Percentiles rank a stretch among this genome's conserved stretches.
Conservation (phyloP, 2,797 vertebrate species). For the Clamator glandarius region DNA sequence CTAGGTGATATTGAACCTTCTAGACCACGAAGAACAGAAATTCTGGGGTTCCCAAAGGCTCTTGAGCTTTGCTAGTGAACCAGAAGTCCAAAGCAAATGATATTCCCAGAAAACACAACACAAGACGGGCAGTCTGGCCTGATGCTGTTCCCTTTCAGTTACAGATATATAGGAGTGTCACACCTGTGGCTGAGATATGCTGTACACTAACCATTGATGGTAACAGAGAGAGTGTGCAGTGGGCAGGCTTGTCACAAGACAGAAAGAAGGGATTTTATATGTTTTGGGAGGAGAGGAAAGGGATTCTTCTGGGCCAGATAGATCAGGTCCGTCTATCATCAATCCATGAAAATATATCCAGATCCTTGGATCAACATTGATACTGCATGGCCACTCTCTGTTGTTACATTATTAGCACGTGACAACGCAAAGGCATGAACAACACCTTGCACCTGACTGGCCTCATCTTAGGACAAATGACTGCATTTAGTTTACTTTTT, state of each 20-base stretch:
- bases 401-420: not conserved
- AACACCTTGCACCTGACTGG: not conserved
- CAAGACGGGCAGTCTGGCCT: not conserved
- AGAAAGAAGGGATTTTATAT: not conserved
- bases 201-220: not conserved
- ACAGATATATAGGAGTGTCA: not conserved
- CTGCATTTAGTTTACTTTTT: not conserved
- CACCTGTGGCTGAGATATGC: not conserved
- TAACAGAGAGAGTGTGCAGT: accelerated
- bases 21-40: not conserved
- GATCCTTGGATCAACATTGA: not conserved
- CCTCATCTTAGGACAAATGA: not conserved
- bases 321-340: not conserved
- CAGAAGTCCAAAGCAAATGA: accelerated
- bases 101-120: not conserved
- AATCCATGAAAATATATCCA: not conserved
- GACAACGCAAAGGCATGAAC: not conserved
- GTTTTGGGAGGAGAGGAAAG: not conserved
- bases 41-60: not conserved
- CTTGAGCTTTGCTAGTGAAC: not conserved
- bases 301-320: not conserved
- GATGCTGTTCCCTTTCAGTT: not conserved
- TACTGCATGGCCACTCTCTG: accelerated
- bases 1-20: not conserved
- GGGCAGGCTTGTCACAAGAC: not conserved